A percentile compares a stretch with the other conserved stretches of the same genome.
These are phyloP conservation scores for Aplochiton taeniatus DNA, from an alignment of 2,797 vertebrate genomes.

Conservation along the genomic window DNA sequence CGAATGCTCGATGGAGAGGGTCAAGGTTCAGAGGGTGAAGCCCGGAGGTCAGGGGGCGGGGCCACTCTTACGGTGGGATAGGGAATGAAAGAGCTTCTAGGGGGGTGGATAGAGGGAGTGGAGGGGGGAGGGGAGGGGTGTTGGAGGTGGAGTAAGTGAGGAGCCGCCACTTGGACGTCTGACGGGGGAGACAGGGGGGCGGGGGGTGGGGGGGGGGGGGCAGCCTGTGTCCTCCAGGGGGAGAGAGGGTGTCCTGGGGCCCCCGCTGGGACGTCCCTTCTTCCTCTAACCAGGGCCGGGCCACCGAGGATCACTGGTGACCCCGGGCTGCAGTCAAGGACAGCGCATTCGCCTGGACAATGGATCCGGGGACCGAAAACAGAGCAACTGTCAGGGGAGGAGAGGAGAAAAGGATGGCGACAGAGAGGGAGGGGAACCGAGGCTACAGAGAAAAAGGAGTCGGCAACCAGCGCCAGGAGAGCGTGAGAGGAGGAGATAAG, in stretches of 20 bases:
- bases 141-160: background rate
- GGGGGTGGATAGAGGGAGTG: background rate
- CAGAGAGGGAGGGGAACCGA: background rate
- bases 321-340: background rate
- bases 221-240: background rate
- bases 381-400: background rate
- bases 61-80: background rate
- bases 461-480: no score
- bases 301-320: background rate
- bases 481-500: background rate
- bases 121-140: background rate
- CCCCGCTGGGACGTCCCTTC: background rate
- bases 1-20: background rate
- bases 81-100: background rate
- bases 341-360: background rate
- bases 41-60: background rate
- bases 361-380: background rate
- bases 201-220: background rate
- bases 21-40: conserved; percentile 10
- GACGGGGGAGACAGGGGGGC: background rate
- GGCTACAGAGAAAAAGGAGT: background rate
- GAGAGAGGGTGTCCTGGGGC: background rate
- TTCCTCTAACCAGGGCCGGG: background rate
- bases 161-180: background rate
- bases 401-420: background rate